Evolutionary conservation across 1,140 invertebrate genomes (phyloP).

Genomic region (Paralvinella palmiformis): DNA sequence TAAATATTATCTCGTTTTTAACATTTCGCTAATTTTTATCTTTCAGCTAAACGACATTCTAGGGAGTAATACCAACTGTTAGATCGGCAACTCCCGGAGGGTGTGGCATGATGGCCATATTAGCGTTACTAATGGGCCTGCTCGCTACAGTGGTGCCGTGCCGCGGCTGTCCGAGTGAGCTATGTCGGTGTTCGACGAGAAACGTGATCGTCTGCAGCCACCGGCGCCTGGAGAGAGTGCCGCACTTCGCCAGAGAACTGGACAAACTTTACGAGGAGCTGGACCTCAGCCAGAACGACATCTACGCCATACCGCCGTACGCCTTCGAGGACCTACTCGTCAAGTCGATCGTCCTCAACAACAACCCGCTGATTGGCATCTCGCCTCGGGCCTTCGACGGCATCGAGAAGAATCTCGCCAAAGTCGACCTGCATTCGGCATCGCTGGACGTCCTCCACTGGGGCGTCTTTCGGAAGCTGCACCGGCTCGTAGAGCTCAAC

Average conservation of each 20-base stretch:
- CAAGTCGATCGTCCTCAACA: neutral
- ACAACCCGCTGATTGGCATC: neutral
- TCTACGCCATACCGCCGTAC: neutral
- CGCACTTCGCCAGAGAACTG: neutral
- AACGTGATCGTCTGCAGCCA: neutral
- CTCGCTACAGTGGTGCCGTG: no score
- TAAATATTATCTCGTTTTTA: no score
- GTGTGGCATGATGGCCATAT: no score
- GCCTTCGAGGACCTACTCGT: constrained; percentile 1
- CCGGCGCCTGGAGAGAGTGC: neutral
- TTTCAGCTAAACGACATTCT: no score
- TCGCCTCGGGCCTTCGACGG: constrained; percentile 2
- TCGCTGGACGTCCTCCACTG: constrained; percentile 6
- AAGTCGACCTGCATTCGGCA: neutral
- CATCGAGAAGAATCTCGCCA: neutral
- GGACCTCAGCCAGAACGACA: neutral
- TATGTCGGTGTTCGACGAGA: neutral
- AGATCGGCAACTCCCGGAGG: no score
- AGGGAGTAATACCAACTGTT: no score
- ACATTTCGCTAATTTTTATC: no score
- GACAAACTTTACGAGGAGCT: neutral
- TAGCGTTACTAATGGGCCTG: no score
- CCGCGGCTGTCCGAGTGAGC: no score
- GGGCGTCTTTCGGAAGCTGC: neutral
- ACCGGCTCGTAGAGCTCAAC: neutral